A percentile compares a stretch with the other conserved stretches of the same genome.
phyloP scores from a whole-genome alignment of 2,797 vertebrate genomes.

The Kryptopterus vitreolus region DNA sequence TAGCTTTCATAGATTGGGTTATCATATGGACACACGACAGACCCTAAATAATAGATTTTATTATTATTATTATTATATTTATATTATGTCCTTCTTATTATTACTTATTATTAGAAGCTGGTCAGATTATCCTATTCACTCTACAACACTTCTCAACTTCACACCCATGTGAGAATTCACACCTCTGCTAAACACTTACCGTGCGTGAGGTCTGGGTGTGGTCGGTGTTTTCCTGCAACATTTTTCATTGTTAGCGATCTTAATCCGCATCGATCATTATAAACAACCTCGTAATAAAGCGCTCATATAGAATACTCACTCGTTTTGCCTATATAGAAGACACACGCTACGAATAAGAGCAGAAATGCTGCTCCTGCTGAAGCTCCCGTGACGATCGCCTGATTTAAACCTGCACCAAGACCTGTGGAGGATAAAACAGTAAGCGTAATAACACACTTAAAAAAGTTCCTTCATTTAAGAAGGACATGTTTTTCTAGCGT shows the following conservation, averaged over 20 bases:
- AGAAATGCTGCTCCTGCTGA: neutral
- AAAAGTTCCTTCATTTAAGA: neutral
- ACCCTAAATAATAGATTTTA: neutral
- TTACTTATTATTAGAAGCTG: too few relatives aligned
- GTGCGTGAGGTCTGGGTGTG: neutral
- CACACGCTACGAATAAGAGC: neutral
- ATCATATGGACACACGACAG: neutral
- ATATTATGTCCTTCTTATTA: too few relatives aligned
- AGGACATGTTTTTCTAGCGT: too few relatives aligned
- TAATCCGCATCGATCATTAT: neutral
- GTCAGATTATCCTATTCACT: too few relatives aligned
- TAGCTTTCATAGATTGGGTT: conserved; percentile 1
- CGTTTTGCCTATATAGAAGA: neutral
- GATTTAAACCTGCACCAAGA: neutral
- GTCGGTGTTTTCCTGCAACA: neutral
- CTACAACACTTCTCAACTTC: neutral
- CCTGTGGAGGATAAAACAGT: neutral
- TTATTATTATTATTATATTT: too few relatives aligned
- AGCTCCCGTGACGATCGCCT: neutral
- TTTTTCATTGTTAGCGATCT: neutral
- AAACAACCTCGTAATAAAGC: neutral
- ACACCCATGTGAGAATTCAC: neutral
- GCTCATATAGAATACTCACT: neutral
- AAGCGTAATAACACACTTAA: neutral
- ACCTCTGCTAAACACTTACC: conserved; percentile 7